A percentile compares a stretch with the other conserved stretches of the same genome.
These are phyloP conservation scores for Cichladusa arquata DNA, from an alignment of 2,113 vertebrate genomes.

Conservation along the genomic window DNA sequence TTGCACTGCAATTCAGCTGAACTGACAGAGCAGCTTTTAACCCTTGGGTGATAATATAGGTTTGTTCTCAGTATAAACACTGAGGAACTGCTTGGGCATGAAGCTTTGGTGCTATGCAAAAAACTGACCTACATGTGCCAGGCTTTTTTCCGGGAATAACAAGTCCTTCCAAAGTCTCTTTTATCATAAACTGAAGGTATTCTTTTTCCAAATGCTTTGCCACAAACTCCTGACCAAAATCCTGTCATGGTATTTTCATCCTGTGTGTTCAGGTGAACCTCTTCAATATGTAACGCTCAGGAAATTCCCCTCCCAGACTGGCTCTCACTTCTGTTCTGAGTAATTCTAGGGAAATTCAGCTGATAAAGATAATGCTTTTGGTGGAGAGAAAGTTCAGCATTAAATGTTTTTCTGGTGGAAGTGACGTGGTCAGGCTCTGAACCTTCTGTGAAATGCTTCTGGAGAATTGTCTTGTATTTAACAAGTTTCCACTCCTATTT, in stretches of 20 bases:
- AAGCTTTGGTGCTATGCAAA: neutral
- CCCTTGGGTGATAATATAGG: neutral
- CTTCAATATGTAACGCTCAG: neutral
- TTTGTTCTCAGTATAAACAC: neutral
- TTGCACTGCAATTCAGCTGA: neutral
- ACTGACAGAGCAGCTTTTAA: constrained; percentile 4
- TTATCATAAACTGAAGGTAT: neutral
- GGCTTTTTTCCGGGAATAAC: neutral
- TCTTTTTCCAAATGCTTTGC: neutral
- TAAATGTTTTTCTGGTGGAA: neutral
- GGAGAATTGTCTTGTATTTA: neutral
- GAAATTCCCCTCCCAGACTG: constrained; percentile 23
- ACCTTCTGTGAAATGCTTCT: neutral
- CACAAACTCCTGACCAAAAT: neutral
- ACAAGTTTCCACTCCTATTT: neutral
- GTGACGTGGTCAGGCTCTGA: neutral
- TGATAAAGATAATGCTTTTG: neutral
- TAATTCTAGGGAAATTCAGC: constrained; percentile 28
- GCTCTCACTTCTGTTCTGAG: neutral
- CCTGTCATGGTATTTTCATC: neutral
- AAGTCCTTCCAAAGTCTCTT: neutral
- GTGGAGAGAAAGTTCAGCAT: neutral
- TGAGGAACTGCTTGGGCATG: neutral
- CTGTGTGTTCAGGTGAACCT: neutral
- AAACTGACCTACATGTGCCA: neutral